A percentile compares a stretch with the other conserved stretches of the same genome.
phyloP scores from a whole-genome alignment of 2,113 vertebrate species.

The Nesogale talazaci region DNA sequence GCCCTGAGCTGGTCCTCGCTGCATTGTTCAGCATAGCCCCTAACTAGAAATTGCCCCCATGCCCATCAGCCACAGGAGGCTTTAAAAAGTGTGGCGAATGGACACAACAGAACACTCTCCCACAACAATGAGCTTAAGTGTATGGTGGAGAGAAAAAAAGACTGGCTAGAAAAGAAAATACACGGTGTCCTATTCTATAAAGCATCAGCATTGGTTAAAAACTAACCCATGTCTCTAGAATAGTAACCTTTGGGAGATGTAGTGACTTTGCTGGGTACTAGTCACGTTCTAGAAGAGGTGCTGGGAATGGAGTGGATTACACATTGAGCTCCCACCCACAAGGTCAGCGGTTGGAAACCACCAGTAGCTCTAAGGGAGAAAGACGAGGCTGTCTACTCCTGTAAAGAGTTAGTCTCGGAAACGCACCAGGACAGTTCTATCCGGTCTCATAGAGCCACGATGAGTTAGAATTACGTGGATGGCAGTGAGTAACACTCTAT shows the following conservation, averaged over 20 bases:
- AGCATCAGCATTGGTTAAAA: background rate
- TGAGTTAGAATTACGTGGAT: no score
- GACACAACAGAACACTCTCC: background rate
- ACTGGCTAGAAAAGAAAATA: background rate
- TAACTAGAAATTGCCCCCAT: slow-evolving; percentile 26
- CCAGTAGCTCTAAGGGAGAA: no score
- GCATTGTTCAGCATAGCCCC: background rate
- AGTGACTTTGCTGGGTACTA: background rate
- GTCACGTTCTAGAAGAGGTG: background rate
- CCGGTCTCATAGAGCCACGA: no score
- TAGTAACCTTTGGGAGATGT: background rate
- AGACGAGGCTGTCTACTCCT: no score
- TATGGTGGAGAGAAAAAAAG: background rate
- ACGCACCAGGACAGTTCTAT: no score
- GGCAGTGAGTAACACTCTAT: no score
- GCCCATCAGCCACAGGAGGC: background rate
- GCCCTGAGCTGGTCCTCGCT: background rate
- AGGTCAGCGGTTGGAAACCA: no score
- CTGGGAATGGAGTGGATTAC: no score
- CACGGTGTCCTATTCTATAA: background rate
- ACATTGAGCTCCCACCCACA: no score
- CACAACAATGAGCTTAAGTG: background rate
- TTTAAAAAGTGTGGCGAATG: background rate
- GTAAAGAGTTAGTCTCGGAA: no score
- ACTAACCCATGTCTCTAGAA: background rate